Base-by-base conservation (phyloP, 2,113 vertebrate species). In the Semnornis frantzii region DNA sequence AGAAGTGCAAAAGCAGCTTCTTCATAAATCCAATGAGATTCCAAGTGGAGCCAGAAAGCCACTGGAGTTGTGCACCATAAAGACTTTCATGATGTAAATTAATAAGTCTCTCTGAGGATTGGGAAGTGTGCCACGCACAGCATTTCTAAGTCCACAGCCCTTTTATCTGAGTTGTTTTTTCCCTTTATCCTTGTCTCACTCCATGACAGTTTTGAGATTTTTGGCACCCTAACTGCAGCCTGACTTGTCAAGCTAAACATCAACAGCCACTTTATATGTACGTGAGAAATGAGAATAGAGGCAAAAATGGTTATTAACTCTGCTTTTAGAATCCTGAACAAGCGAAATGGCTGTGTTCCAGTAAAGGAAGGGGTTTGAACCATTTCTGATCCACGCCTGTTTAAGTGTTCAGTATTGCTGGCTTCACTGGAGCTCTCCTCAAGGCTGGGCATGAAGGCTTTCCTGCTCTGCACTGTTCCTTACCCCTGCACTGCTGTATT, bases 171-270 rank as follows among this genome's bases (percentile, higher is more conserved):
- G 94, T 78, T 91, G 93, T 57, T 96, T 92, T 90, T 87, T 83
- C 20, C 74, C 83, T 92, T 85, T 87, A 85, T 96, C 90, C 73
- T 69, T 87, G 85, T 92, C 94, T 94, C 91, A 71, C 76, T 95
- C 95, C 82, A 34, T 96, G 95, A 95, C 96, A 95, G 93, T 92
- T 93, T 78, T 52, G 95, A 96, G 94, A 81, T 74, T 92, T 94
- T 88, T 95, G 94, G 96, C 96, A 96, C 87, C 82, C 13, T 65
- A 90, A 81, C 91, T 68, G 91, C 96, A 96, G 94, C 94, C 89
- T 68, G 58, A 87, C 79, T 83, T 95, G 93, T 96, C 94, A 94
- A 92, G 87, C 89, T 80, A 31, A 91, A 50, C 85, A 91, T 94
- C 94, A 94, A 73, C 93, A 13, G 85, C 82, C 85, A 87, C 93